Base-by-base conservation (phyloP, 2,888 invertebrate genomes). In the Dryomyza anilis region DNA sequence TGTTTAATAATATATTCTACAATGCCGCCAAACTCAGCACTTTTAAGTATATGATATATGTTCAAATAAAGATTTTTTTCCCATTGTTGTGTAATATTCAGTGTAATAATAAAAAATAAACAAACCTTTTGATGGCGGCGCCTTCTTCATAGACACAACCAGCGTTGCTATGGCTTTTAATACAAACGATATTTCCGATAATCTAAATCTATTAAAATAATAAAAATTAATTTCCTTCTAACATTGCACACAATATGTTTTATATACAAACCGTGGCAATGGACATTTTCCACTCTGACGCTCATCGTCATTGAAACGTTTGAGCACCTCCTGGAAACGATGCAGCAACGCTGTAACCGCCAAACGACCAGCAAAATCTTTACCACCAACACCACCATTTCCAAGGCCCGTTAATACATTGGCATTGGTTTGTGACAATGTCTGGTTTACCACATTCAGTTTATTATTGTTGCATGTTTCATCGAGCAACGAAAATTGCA, bases 101-200 rank as follows among this genome's bases (percentile, higher is more conserved):
- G n/a, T n/a, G n/a, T n/a, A n/a, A n/a, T n/a, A n/a, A n/a, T n/a
- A n/a, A n/a, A n/a, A n/a, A n/a, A n/a, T n/a, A n/a, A n/a, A n/a
- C n/a, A n/a, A n/a, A 92, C 92, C 91, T 86, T 95, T 95, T 62
- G 90, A 91, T 57, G 91, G 67, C 16, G 95, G 93, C 43, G 96
- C 95, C 78, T 93, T 94, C 84, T 96, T 96, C 86, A 98, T 89
- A 3, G 96, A 95, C 58, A 93, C 89, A 6, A 96, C 91, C 48
- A 98, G 86, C 0, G 97, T 96, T 33, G 96, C 94, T 63, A 97
- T 91, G 62, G 97, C 97, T 83, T 96, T 95, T 62, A 98, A 83
- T 27, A 97, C 97, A 84, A 97, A 97, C 56, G 96, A 95, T 83
- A 98, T 95, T 85, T 98, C 97, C 3, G 96, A 95, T 69, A 97